Conservation (phyloP, 1,140 invertebrate species). For the Temnothorax curvispinosus region DNA sequence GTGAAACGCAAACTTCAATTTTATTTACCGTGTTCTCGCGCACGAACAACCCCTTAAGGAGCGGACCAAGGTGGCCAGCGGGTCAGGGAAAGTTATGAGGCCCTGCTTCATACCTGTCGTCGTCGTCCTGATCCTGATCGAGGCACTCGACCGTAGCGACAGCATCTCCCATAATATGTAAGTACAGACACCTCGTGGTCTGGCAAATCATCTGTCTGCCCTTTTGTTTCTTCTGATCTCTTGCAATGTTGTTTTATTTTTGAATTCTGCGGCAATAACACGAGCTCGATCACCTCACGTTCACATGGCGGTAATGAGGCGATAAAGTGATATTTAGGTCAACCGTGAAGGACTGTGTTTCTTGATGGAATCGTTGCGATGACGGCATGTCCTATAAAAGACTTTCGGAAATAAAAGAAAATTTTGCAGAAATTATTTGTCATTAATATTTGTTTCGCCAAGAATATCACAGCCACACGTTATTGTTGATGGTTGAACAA, state of each 20-base stretch:
- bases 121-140: conserved; percentile 78
- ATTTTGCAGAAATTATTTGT: neutral
- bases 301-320: neutral
- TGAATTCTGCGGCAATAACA: neutral
- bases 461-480: neutral
- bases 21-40: conserved; percentile 68
- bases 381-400: neutral
- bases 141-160: conserved; percentile 76
- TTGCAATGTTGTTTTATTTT: neutral
- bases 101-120: conserved; percentile 74
- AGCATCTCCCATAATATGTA: conserved; percentile 81
- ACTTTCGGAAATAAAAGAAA: neutral
- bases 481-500: neutral
- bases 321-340: conserved; percentile 46
- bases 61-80: conserved; percentile 14
- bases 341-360: conserved; percentile 32
- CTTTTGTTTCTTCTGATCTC: neutral
- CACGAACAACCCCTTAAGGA: conserved; percentile 61
- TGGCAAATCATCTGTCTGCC: neutral
- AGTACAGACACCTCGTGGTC: conserved; percentile 67
- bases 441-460: neutral
- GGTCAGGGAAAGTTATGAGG: conserved; percentile 72
- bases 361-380: neutral
- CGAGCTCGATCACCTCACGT: neutral
- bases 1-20: conserved; percentile 67